Percentiles rank a stretch among this genome's conserved stretches.
These are phyloP conservation scores for Diorhabda carinulata DNA, from an alignment of 1,140 invertebrate species.

Conservation along the genomic window DNA sequence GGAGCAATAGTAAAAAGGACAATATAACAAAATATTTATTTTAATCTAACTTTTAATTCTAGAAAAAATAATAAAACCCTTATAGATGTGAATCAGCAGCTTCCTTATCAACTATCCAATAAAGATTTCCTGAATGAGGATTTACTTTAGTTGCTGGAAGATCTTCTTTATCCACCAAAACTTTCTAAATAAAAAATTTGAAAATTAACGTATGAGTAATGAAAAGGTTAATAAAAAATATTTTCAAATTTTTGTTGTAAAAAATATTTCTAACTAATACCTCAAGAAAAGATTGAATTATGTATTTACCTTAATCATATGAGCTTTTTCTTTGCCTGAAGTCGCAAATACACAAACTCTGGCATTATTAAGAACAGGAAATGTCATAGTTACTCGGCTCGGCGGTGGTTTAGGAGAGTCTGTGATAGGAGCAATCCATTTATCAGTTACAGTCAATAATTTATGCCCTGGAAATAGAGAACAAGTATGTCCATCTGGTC, in stretches of 20 bases:
- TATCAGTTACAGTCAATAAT: slow-evolving; percentile 60
- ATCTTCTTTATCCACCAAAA: slow-evolving; percentile 67
- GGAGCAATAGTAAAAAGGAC: no score
- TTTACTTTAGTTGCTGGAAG: slow-evolving; percentile 70
- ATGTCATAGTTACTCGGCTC: slow-evolving; percentile 85
- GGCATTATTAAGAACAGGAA: slow-evolving; percentile 88
- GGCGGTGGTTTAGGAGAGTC: slow-evolving; percentile 97
- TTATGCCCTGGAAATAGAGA: slow-evolving; percentile 91
- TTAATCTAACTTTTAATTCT: background rate
- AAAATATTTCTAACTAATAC: background rate
- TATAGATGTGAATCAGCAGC: slow-evolving; percentile 52
- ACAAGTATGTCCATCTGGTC: slow-evolving; percentile 98
- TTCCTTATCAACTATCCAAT: slow-evolving; percentile 75
- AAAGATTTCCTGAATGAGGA: slow-evolving; percentile 63
- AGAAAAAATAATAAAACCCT: no score
- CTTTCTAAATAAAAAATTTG: slow-evolving; percentile 56
- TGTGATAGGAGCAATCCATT: slow-evolving; percentile 78
- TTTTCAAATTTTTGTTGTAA: background rate
- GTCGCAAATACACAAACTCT: slow-evolving; percentile 78
- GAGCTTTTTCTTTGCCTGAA: slow-evolving; percentile 81
- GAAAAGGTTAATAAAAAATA: background rate
- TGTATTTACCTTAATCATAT: slow-evolving; percentile 74
- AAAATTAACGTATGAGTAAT: background rate
- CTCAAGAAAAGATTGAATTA: slow-evolving; percentile 16
- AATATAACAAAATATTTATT: slow-evolving; percentile 6